Base-by-base conservation (phyloP, 2,888 invertebrate species). In the Balanococcus diminutus region DNA sequence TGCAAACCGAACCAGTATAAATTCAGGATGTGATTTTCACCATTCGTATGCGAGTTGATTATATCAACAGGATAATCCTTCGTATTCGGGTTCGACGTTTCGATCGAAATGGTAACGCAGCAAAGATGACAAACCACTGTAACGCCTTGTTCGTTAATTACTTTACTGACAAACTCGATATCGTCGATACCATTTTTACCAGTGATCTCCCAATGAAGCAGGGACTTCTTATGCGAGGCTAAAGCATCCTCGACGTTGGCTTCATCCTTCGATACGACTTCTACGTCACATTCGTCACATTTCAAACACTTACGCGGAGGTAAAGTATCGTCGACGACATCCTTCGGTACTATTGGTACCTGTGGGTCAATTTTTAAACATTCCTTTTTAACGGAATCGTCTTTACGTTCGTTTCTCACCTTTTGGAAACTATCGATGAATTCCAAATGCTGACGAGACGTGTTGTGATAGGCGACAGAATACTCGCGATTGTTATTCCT, bases 401-500 rank as follows among this genome's bases (percentile, higher is more conserved):
- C 4, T 8, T 36, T 8, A 42, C 11, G 42, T 11, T 56, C 8
- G 19, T 56, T 56, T 22, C 56, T 5, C 2, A 56, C 56, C 22
- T 56, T 56, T 22, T 22, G 22, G 56, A 56, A 22, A 56, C 22
- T 56, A 9, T 56, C 56, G 22, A 56, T 22, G 56, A 56, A 56
- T 22, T 72, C 72, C 16, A 72, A 72, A 72, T 72, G 72, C 11
- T 72, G 31, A 5, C 31, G 31, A n/a, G 72, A 31, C 5, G 72
- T 6, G 16, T 72, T 72, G n/a, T 72, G 72, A 32, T 31, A 72
- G 16, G 28, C 72, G 16, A 31, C 31, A 14, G 72, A 72, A 16
- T 72, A 72, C 14, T 32, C 31, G 28, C 28, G 31, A 72, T 72
- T 72, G 8, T 72, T 72, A 72, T 72, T 72, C 72, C 72, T 72